Conservation (phyloP, 2,797 vertebrate species). For the Arnoldichthys spilopterus region DNA sequence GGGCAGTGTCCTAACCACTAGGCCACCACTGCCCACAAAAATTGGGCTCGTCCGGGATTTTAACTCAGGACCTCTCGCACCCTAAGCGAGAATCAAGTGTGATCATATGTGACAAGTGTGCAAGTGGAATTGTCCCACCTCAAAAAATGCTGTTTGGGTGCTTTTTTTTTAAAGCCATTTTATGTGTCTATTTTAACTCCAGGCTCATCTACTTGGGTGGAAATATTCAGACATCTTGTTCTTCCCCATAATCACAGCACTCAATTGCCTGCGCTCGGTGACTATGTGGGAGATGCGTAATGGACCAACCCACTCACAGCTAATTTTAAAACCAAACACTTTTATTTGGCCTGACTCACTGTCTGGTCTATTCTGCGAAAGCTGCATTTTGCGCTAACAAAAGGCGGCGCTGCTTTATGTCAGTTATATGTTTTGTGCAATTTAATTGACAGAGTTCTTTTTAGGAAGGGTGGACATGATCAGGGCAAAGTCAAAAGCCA, state of each 20-base stretch:
- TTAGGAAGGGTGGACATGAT: not conserved
- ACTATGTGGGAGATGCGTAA: conserved; percentile 33
- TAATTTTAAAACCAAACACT: conserved; percentile 21
- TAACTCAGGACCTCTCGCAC: conserved; percentile 58
- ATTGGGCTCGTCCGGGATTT: conserved; percentile 56
- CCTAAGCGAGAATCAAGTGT: conserved; percentile 61
- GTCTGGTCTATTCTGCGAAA: conserved; percentile 28
- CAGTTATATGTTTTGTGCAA: conserved; percentile 1
- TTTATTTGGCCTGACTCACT: conserved; percentile 38
- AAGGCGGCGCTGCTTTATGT: not conserved
- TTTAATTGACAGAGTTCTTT: not conserved
- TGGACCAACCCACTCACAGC: conserved; percentile 18
- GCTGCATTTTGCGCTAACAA: conserved; percentile 18
- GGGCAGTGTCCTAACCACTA: too few relatives aligned
- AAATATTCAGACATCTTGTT: conserved; percentile 21
- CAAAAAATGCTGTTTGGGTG: not conserved
- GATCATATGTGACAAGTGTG: too few relatives aligned
- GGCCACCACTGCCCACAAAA: too few relatives aligned
- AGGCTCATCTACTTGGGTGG: conserved; percentile 3
- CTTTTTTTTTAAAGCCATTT: conserved; percentile 15
- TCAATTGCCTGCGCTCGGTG: not conserved
- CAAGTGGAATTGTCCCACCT: too few relatives aligned
- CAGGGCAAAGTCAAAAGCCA: not conserved
- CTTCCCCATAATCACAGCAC: conserved; percentile 29
- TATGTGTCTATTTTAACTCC: conserved; percentile 13